phyloP scores from a whole-genome alignment of 2,888 invertebrate genomes.

The Limnephilus lunatus region DNA sequence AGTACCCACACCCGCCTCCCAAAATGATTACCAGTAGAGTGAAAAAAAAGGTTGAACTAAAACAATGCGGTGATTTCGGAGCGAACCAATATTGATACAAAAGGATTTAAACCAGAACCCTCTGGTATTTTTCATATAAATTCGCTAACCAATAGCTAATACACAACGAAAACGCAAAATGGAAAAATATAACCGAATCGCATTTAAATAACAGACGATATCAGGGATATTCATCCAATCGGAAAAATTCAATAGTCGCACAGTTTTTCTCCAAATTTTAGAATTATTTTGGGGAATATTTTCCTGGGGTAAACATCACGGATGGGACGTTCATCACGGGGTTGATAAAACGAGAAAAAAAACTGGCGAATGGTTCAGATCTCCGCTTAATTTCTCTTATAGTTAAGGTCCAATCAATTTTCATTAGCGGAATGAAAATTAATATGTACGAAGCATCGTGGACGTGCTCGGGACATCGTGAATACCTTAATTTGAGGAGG shows the following conservation, averaged over 20 bases:
- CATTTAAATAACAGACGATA: background rate
- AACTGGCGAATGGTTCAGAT: background rate
- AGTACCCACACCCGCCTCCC: too few relatives aligned
- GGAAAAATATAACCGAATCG: background rate
- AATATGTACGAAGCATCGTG: background rate
- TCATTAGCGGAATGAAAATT: background rate
- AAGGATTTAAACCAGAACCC: too few relatives aligned
- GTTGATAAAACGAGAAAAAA: background rate
- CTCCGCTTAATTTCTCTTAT: conserved; percentile 10
- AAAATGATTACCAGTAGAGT: too few relatives aligned
- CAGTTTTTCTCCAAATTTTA: background rate
- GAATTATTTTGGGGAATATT: background rate
- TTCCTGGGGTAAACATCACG: background rate
- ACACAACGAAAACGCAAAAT: background rate
- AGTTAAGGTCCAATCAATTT: conserved; percentile 14
- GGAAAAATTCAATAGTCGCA: background rate
- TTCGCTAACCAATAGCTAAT: too few relatives aligned
- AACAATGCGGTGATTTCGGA: too few relatives aligned
- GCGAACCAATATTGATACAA: too few relatives aligned
- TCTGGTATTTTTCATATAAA: too few relatives aligned
- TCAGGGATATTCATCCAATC: background rate
- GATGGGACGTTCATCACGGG: background rate
- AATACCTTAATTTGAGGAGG: background rate
- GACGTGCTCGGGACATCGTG: background rate
- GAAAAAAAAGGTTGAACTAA: too few relatives aligned